Conservation (phyloP, 2,888 invertebrate genomes). For the Zelleria hepariella region DNA sequence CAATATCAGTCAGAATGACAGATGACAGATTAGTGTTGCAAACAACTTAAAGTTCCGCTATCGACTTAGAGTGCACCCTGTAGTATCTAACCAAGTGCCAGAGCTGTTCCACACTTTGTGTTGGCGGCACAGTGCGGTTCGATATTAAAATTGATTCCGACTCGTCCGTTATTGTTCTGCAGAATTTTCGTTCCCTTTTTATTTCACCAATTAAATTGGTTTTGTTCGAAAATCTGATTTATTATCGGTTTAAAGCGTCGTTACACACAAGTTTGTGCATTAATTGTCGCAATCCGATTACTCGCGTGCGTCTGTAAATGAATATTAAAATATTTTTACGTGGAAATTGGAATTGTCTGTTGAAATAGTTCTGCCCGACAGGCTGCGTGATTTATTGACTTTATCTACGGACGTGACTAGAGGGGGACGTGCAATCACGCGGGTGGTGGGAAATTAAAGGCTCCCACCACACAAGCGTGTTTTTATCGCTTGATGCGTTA, state of each 20-base stretch:
- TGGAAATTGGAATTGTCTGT: not conserved
- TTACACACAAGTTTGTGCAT: not conserved
- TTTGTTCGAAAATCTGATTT: conserved; percentile 4
- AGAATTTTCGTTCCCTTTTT: conserved; percentile 1
- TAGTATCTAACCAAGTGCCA: not conserved
- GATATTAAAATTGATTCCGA: conserved; percentile 50
- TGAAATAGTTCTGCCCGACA: not conserved
- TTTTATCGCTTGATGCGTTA: too few relatives aligned
- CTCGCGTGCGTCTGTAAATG: not conserved
- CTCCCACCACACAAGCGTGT: too few relatives aligned
- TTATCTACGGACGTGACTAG: not conserved
- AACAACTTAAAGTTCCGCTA: too few relatives aligned
- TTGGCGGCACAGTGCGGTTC: conserved; percentile 7
- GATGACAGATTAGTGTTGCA: too few relatives aligned
- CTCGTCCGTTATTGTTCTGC: conserved; percentile 2
- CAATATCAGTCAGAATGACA: too few relatives aligned
- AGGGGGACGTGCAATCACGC: not conserved
- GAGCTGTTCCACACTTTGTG: not conserved
- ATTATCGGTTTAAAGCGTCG: not conserved
- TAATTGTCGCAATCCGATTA: not conserved
- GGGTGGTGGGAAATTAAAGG: not conserved
- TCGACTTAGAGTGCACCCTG: not conserved
- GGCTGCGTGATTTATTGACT: not conserved
- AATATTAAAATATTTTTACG: not conserved
- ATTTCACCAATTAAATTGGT: conserved; percentile 2